Base-by-base conservation (phyloP, 2,797 vertebrate genomes). In the Eupleurogrammus muticus region DNA sequence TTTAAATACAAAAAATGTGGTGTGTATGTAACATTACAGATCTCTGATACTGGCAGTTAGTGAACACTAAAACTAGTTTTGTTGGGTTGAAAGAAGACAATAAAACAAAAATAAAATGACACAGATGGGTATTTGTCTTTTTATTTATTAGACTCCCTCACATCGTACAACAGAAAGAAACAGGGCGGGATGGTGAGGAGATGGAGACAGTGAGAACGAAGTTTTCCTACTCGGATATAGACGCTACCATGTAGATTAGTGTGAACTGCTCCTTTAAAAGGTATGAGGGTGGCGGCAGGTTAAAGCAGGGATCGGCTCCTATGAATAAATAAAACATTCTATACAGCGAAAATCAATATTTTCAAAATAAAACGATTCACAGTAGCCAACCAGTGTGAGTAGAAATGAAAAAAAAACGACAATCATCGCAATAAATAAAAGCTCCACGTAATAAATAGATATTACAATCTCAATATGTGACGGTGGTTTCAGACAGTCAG, bases 401-500 rank as follows among this genome's bases (percentile, higher is more conserved):
- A n/a, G n/a, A n/a, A 16, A 56, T n/a, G 14, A 44, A 20, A 24
- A 44, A 81, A 71, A 59, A 75, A 61, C 44, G 50, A 82, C 79
- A 81, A 66, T 83, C 38, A 14, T 79, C 9, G 28, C 52, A 85
- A 85, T 82, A 84, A 88, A 87, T 82, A 68, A 28, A 77, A 67
- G 48, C 50, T 73, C 12, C 52, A 66, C 38, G 36, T 36, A 35
- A 81, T 69, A 70, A 76, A 84, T 75, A 82, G 48, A 75, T 58
- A 46, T 51, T 70, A 71, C 54, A 65, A 54, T 73, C 35, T 47
- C 17, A 50, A 58, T 24, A 68, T 34, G 49, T 32, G 35, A 56
- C 60, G 13, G 12, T 1, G 49, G n/a, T 44, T 48, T 21, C 12
- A 48, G 20, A 49, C 28, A 59, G 58, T 40, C 16, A 66, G 55